Evolutionary conservation across 2,113 vertebrate genomes (phyloP).

Genomic region (Myotis brandtii): DNA sequence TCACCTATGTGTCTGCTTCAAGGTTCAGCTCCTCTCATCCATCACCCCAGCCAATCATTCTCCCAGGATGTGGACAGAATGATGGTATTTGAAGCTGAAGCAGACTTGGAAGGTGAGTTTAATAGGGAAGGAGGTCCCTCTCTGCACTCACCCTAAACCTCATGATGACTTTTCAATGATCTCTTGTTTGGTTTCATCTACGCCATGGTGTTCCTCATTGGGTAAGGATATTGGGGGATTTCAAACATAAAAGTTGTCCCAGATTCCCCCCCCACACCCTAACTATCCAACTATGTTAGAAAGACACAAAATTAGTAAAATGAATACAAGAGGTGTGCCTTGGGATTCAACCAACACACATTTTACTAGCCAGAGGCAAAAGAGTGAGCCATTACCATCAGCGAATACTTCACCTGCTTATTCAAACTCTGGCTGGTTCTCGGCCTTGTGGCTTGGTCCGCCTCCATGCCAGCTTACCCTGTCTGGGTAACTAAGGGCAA

Average conservation of each 20-base stretch:
- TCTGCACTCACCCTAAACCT: neutral
- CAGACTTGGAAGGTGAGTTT: neutral
- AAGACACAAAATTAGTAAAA: neutral
- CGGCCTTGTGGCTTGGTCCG: neutral
- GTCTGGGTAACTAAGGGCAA: neutral
- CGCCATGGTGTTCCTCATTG: neutral
- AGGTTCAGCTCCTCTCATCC: neutral
- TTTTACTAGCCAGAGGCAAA: neutral
- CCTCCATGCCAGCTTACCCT: neutral
- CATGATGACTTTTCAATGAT: neutral
- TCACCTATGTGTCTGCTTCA: neutral
- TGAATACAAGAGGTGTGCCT: neutral
- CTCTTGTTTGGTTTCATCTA: neutral
- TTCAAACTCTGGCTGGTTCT: slow-evolving; percentile 21
- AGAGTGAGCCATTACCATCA: neutral
- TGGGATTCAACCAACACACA: slow-evolving; percentile 11
- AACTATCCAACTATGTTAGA: slow-evolving; percentile 16
- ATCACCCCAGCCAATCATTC: neutral
- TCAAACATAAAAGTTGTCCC: neutral
- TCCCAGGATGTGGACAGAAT: neutral
- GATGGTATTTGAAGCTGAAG: neutral
- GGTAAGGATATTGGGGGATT: neutral
- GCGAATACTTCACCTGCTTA: neutral
- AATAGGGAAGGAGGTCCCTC: neutral
- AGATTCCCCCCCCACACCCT: neutral